Base-by-base conservation (phyloP, 2,888 invertebrate genomes). In the Deilephila porcellus region DNA sequence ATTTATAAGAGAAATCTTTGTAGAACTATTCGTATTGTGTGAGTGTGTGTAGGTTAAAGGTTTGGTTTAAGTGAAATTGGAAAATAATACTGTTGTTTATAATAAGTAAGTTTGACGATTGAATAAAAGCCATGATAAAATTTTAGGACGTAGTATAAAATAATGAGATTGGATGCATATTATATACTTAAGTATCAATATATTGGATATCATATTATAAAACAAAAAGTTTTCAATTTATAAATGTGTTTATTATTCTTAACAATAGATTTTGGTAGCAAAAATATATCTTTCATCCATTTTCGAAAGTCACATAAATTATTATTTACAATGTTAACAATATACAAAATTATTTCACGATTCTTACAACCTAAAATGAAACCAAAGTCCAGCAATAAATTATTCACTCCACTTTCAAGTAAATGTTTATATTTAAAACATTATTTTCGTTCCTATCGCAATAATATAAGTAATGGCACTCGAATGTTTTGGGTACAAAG, bases 321-420 rank as follows among this genome's bases (percentile, higher is more conserved):
- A 89, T 85, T 88, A 90, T 89, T 82, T 88, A 91, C 88, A 88
- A 75, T 76, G 81, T 79, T 83, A 86, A 88, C 84, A 84, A 85
- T 82, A 76, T 80, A 84, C 83, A 83, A 79, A 78, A 79, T 80
- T 78, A 80, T 81, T 73, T 81, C 78, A 53, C 53, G 53, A 7
- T 32, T 70, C 29, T 29, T n/a, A 53, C 20, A 52, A 1, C 0
- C 32, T 64, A 64, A 8, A 63, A 34, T 34, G 45, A 52, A 25
- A 67, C 52, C 1, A 29, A 29, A 0, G 4, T 37, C 37, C 25
- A 7, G 3, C 25, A 67, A 67, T 67, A 67, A 67, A 52, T 67
- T 52, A 67, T 25, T 32, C 32, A 62, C 19, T 29, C 29, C 4
- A 32, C 34, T 56, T 19, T n/a, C 56, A 56, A n/a, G n/a, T 11